Evolutionary conservation across 2,888 invertebrate species (phyloP).

Genomic region (Melinopterus prodromus): DNA sequence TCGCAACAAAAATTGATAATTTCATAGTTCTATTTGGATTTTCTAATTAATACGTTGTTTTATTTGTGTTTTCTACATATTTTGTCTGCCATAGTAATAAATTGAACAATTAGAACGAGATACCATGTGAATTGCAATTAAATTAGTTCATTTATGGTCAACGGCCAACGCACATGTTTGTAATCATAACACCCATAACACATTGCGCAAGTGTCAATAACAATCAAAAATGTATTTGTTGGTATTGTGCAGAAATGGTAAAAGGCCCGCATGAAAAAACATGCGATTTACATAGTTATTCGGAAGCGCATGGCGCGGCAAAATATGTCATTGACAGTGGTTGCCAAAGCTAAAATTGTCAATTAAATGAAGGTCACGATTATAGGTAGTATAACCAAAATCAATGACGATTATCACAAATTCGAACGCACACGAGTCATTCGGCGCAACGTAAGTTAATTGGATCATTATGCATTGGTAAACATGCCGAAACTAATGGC

Average conservation of each 20-base stretch:
- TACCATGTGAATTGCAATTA: too few species aligned
- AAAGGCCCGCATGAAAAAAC: not conserved
- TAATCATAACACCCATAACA: not conserved
- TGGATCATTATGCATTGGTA: not conserved
- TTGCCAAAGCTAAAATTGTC: conserved; percentile 18
- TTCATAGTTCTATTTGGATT: not conserved
- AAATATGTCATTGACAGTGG: not conserved
- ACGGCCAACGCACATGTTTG: not conserved
- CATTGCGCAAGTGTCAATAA: not conserved
- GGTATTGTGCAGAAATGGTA: not conserved
- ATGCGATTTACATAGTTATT: not conserved
- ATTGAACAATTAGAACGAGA: not conserved
- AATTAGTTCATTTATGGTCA: not conserved
- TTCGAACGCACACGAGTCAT: not conserved
- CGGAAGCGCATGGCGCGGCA: not conserved
- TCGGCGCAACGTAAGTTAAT: not conserved
- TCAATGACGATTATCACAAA: not conserved
- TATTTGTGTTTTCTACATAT: not conserved
- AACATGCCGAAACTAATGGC: not conserved
- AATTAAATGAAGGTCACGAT: conserved; percentile 23
- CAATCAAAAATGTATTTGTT: not conserved
- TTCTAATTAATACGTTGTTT: not conserved
- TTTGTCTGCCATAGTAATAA: not conserved
- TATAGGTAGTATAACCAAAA: not conserved
- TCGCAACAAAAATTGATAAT: not conserved